Conservation (phyloP, 1,140 invertebrate genomes). For the Atta cephalotes region DNA sequence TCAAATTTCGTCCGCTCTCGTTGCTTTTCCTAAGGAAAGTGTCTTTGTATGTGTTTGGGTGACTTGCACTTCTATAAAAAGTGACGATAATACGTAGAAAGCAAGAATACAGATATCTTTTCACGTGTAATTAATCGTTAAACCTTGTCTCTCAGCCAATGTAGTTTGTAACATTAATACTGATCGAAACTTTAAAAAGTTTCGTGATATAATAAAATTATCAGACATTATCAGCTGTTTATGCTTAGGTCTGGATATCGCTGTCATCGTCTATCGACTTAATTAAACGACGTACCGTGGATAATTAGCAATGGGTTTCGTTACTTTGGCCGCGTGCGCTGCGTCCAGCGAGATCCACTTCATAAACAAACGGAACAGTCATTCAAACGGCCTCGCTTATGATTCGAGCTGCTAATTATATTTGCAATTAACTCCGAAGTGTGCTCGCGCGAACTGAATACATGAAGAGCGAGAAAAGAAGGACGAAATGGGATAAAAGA, state of each 20-base stretch:
- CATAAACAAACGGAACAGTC: slow-evolving; percentile 80
- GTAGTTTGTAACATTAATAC: background rate
- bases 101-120: background rate
- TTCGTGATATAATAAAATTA: background rate
- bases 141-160: background rate
- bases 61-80: background rate
- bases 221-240: slow-evolving; percentile 34
- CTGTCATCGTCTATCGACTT: slow-evolving; percentile 69
- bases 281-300: slow-evolving; percentile 81
- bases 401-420: slow-evolving; percentile 81
- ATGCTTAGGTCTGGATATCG: slow-evolving; percentile 59
- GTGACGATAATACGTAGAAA: background rate
- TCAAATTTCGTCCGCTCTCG: background rate
- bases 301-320: slow-evolving; percentile 82
- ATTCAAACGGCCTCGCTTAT: slow-evolving; percentile 79
- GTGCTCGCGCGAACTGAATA: slow-evolving; percentile 42
- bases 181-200: background rate
- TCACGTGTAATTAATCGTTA: background rate
- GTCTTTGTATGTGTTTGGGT: background rate
- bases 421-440: slow-evolving; percentile 78
- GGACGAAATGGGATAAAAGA: background rate
- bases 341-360: slow-evolving; percentile 76
- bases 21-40: background rate
- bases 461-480: slow-evolving; percentile 12
- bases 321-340: slow-evolving; percentile 76